Percentiles rank a stretch among this genome's conserved stretches.
These are phyloP conservation scores for Bos taurus DNA, from an alignment of 2,113 vertebrate species.

Conservation along the genomic window DNA sequence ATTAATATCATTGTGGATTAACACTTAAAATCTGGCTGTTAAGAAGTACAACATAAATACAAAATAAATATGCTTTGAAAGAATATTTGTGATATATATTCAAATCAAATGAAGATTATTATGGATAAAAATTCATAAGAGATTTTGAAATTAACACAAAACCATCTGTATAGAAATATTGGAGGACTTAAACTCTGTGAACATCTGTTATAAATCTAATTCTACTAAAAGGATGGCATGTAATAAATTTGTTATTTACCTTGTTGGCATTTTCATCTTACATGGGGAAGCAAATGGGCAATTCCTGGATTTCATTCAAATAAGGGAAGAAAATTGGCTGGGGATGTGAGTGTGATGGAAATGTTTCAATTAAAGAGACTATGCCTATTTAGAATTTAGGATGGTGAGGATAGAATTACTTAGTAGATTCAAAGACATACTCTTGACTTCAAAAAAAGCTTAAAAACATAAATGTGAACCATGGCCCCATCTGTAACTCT, in stretches of 20 bases:
- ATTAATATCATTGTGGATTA: not conserved
- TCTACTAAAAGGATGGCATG: not conserved
- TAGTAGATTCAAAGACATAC: conserved; percentile 23
- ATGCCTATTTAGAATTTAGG: conserved; percentile 32
- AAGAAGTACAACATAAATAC: not conserved
- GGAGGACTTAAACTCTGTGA: not conserved
- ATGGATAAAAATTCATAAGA: not conserved
- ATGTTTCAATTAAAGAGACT: conserved; percentile 28
- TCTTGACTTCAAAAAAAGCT: conserved; percentile 26
- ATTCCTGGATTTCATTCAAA: conserved; percentile 38
- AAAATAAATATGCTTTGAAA: conserved; percentile 35
- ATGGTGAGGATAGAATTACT: conserved; percentile 7
- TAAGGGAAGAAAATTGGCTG: conserved; percentile 20
- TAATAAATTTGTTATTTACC: conserved; percentile 60
- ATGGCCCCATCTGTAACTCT: conserved; percentile 27
- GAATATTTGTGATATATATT: not conserved
- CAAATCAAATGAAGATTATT: not conserved
- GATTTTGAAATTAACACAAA: conserved; percentile 36
- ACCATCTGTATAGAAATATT: conserved; percentile 30
- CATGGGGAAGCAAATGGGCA: conserved; percentile 6
- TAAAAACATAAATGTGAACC: conserved; percentile 24
- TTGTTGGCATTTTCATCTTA: conserved; percentile 49
- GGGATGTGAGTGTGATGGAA: conserved; percentile 6
- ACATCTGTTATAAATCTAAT: conserved; percentile 32
- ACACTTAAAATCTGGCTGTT: not conserved